Conservation (phyloP, 2,888 invertebrate genomes). For the Drosophila picticornis region DNA sequence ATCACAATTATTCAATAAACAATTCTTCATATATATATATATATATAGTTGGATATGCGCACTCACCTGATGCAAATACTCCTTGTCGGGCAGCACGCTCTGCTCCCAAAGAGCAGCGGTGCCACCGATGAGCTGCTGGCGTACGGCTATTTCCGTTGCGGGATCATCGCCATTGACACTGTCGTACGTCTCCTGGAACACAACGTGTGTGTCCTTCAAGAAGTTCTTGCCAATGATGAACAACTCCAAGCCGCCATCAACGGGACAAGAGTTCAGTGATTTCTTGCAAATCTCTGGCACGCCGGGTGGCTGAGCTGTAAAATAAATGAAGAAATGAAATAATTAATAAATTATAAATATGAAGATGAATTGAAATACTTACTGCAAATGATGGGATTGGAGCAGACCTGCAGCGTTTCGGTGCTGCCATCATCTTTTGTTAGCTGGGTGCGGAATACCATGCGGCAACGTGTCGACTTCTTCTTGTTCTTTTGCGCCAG, state of each 20-base stretch:
- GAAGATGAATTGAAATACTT: slow-evolving; percentile 85
- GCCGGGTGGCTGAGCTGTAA: slow-evolving; percentile 94
- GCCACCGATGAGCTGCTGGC: slow-evolving; percentile 86
- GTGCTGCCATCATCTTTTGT: slow-evolving; percentile 91
- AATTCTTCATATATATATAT: not conserved
- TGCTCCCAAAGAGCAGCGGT: slow-evolving; percentile 89
- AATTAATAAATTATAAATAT: not conserved
- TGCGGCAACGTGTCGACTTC: slow-evolving; percentile 96
- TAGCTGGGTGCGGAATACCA: slow-evolving; percentile 96
- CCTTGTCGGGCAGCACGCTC: slow-evolving; percentile 93
- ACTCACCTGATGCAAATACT: slow-evolving; percentile 92
- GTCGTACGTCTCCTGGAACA: slow-evolving; percentile 87
- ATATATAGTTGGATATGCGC: not conserved
- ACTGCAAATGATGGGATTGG: slow-evolving; percentile 97
- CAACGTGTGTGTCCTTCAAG: slow-evolving; percentile 94
- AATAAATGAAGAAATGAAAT: not conserved
- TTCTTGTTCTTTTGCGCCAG: slow-evolving; percentile 93
- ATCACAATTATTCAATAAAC: not conserved
- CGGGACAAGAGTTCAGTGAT: slow-evolving; percentile 92
- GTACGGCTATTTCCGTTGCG: slow-evolving; percentile 72
- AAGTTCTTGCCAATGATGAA: slow-evolving; percentile 97
- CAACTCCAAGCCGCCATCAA: slow-evolving; percentile 92
- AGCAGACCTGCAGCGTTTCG: slow-evolving; percentile 95
- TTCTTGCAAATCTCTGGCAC: slow-evolving; percentile 96
- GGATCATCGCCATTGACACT: slow-evolving; percentile 69